Evolutionary conservation across 2,113 vertebrate genomes (phyloP), one percentile per base, ranked within the genome.

Genomic region (Bolborhynchus lineola): DNA sequence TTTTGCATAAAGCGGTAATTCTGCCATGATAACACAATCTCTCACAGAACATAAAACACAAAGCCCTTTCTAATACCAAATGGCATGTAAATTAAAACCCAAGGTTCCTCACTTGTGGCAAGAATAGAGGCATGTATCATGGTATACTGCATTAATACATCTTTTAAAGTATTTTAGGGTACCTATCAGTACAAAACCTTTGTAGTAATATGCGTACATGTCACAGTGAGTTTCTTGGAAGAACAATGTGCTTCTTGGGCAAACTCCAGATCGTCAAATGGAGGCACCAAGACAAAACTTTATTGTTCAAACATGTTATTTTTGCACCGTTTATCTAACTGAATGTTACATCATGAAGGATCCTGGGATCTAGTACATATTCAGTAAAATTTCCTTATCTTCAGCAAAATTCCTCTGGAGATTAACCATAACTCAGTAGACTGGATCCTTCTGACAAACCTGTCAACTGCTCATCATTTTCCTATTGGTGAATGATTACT

Each of bases 61-160:
- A 44, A 55, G 20, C 39, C 63, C 77, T 16, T 41, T 46, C 44
- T 25, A 62, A 41, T 19, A 52, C 12, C 33, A 69, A 82, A 62
- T 6, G 4, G 5, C 9, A 82, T 10, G 24, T 3, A 47, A 79
- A 82, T 24, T 24, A 25, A 72, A 39, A 26, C 11, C 5, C 26
- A 4, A 24, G 13, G 11, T 9, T 80, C 25, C 67, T 84, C 24
- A 3, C 28, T 35, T 29, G 9, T 60, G 63, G 33, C 26, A 76
- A 13, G 55, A 68, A 8, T 2, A 37, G 65, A 7, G 44, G 20
- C 13, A 16, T 0, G 0, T 11, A 39, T 65, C 29, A 4, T 2
- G 19, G 13, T 13, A 2, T 1, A 17, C 10, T 49, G 62, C 44
- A 79, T 33, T 49, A 35, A 14, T 24, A 20, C 18, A 71, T 1